Percentiles rank a stretch among this genome's conserved stretches.
Evolutionary conservation across 1,140 invertebrate genomes (phyloP).

Genomic region (Medauroidea extradentata): DNA sequence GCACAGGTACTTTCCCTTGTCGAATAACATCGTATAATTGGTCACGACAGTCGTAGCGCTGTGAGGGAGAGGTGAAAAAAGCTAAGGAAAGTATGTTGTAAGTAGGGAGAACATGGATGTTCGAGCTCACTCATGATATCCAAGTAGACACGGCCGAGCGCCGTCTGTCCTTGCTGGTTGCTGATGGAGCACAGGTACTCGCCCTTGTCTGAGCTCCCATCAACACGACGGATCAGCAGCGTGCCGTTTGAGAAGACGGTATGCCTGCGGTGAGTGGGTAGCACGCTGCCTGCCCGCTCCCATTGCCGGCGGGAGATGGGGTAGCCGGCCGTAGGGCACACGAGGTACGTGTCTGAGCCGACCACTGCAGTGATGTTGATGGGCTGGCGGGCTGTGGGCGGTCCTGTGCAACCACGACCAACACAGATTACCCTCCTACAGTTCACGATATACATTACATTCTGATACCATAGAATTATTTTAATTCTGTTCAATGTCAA

Average conservation of each 20-base stretch:
- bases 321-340: constrained; percentile 87
- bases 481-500: too few relatives aligned
- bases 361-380: constrained; percentile 78
- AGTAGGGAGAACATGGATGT: background rate
- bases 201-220: constrained; percentile 58
- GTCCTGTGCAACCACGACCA: constrained; percentile 53
- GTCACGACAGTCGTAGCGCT: too few relatives aligned
- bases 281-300: constrained; percentile 43
- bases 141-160: constrained; percentile 59
- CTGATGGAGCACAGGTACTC: constrained; percentile 79
- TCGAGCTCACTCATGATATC: constrained; percentile 69
- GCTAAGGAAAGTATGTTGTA: too few relatives aligned
- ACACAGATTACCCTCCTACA: too few relatives aligned
- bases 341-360: constrained; percentile 66
- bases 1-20: too few relatives aligned
- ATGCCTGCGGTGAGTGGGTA: constrained; percentile 53
- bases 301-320: constrained; percentile 65
- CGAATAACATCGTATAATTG: too few relatives aligned
- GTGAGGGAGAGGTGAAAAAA: too few relatives aligned
- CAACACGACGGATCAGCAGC: constrained; percentile 69
- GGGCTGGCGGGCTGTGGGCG: constrained; percentile 74
- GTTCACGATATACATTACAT: too few relatives aligned
- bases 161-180: constrained; percentile 70
- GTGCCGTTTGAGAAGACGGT: constrained; percentile 66
- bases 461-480: too few relatives aligned